Evolutionary conservation across 2,113 vertebrate species (phyloP).

Genomic region (Ibidorhyncha struthersii): DNA sequence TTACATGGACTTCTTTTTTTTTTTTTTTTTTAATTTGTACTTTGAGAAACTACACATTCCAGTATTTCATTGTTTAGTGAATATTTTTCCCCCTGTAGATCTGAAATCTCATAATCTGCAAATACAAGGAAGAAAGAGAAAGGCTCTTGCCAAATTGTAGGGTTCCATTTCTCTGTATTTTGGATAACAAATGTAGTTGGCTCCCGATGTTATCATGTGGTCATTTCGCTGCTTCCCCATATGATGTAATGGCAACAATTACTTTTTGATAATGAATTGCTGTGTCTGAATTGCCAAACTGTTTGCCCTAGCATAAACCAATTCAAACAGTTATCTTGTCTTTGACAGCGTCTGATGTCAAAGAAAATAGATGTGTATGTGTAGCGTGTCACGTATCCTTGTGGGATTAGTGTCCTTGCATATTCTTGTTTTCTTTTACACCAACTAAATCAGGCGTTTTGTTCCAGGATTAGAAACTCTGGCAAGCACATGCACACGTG

Average conservation of each 20-base stretch:
- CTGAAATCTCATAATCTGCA: not conserved
- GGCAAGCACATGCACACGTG: rapidly evolving
- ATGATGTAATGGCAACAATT: not conserved
- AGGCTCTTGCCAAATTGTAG: not conserved
- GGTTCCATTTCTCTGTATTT: not conserved
- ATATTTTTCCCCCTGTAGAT: not conserved
- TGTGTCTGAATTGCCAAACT: not conserved
- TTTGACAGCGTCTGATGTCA: not conserved
- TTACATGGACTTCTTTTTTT: not conserved
- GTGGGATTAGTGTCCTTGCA: not conserved
- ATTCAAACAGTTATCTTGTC: not conserved
- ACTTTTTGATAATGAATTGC: not conserved
- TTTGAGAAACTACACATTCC: not conserved
- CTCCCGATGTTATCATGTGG: not conserved
- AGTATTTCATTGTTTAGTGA: not conserved
- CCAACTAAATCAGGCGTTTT: not conserved
- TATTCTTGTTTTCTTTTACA: not conserved
- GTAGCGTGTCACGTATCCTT: not conserved
- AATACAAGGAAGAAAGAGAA: not conserved
- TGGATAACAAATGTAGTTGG: not conserved
- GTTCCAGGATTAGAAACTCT: not conserved
- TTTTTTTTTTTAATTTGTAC: not conserved
- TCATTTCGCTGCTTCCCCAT: not conserved
- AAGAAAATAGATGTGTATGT: not conserved
- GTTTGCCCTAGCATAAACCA: not conserved